Evolutionary conservation across 2,888 invertebrate genomes (phyloP).

Genomic region (Apotomis betuletana): DNA sequence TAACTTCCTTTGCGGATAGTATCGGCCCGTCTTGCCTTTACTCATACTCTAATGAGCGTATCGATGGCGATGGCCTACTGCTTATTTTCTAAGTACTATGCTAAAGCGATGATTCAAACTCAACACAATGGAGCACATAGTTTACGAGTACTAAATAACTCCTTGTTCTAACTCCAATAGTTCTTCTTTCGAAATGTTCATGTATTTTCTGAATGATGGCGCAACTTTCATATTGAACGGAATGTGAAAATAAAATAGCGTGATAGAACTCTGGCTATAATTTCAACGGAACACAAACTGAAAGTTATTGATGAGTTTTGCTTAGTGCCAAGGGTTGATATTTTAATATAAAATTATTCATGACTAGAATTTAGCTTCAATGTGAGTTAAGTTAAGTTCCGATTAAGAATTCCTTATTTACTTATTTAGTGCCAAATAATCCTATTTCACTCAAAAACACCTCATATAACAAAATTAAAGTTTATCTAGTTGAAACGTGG

Average conservation of each 20-base stretch:
- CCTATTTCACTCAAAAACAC: no score
- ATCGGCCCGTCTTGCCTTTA: no score
- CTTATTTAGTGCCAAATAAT: no score
- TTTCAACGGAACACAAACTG: constrained; percentile 20
- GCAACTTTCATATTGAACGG: constrained; percentile 31
- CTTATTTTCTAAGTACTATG: not conserved
- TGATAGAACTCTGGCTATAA: constrained; percentile 26
- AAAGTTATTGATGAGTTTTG: constrained; percentile 21
- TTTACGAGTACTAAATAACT: constrained; percentile 33
- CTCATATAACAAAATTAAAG: no score
- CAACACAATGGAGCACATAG: constrained; percentile 28
- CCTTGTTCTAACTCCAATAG: constrained; percentile 16
- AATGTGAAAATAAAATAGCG: constrained; percentile 32
- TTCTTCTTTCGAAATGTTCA: constrained; percentile 32
- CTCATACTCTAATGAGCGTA: no score
- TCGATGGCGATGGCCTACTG: not conserved
- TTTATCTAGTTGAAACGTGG: no score
- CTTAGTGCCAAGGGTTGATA: not conserved
- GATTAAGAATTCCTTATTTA: no score
- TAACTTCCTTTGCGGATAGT: no score
- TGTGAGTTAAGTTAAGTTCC: no score
- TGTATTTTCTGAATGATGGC: constrained; percentile 38
- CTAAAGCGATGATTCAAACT: constrained; percentile 21
- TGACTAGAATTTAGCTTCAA: no score
- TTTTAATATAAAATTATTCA: no score